phyloP scores from a whole-genome alignment of 2,113 vertebrate genomes.

The Rhinichthys klamathensis region DNA sequence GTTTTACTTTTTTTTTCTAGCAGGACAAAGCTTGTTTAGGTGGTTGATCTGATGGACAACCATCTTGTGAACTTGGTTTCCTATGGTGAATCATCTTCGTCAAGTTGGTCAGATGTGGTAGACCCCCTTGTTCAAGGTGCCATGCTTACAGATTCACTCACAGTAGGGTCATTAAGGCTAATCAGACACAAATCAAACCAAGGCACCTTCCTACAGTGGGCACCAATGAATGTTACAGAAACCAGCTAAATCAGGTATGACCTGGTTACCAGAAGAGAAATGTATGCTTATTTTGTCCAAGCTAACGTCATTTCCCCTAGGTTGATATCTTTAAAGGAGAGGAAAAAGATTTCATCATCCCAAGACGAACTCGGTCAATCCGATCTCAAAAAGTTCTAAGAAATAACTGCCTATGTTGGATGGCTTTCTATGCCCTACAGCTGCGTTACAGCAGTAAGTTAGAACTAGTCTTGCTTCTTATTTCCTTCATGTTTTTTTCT shows the following conservation, averaged over 20 bases:
- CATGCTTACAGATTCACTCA: background rate
- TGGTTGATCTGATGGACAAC: background rate
- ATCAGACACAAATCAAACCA: background rate
- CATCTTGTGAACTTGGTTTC: background rate
- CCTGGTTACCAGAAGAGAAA: slow-evolving; percentile 9
- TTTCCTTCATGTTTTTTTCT: slow-evolving; percentile 3
- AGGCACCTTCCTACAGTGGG: background rate
- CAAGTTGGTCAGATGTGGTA: background rate
- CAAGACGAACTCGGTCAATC: background rate
- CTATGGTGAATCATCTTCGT: background rate
- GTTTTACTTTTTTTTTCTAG: background rate
- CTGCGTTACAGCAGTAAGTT: background rate
- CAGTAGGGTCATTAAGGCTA: background rate
- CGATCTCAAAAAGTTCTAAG: background rate
- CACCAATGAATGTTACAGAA: background rate
- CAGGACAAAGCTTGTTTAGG: background rate
- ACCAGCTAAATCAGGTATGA: background rate
- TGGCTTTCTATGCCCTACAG: slow-evolving; percentile 9
- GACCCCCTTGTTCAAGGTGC: background rate
- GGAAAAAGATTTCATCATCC: slow-evolving; percentile 23
- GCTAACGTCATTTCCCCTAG: background rate
- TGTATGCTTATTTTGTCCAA: background rate
- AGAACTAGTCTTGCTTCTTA: slow-evolving; percentile 1
- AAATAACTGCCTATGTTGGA: slow-evolving; percentile 25
- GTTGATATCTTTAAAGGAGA: background rate